Base-by-base conservation (phyloP, 2,888 invertebrate species). In the Sympetrum striolatum region DNA sequence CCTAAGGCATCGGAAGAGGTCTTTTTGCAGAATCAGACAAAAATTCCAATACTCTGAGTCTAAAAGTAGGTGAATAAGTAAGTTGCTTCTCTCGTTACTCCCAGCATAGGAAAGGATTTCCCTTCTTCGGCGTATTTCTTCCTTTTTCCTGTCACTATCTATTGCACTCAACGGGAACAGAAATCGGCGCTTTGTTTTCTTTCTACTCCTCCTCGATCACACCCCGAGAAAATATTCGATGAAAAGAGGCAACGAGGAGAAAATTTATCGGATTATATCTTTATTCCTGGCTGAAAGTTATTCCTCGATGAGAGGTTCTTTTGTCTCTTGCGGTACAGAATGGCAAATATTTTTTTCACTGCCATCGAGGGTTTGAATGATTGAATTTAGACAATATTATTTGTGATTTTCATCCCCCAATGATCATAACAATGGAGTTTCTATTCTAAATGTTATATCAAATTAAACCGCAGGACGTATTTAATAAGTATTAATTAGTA, bases 41-140 rank as follows among this genome's bases (percentile, higher is more conserved):
- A 31, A 58, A 82, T 82, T 82, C 82, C 58, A 82, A 82, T 82
- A 31, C 58, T 60, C 5, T 10, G 82, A 82, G 53, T 58, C 82
- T 82, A 53, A 82, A 82, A 82, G 53, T 82, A 82, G 53, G 82
- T 82, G 82, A 82, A 82, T 82, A 82, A 82, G 58, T 58, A 82
- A 82, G 82, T 82, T 58, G 58, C 53, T 35, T 82, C 82, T n/a
- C 82, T 82, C 82, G 53, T 58, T 53, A 58, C 35, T 35, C 53
- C 35, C 31, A 82, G 58, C 58, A 35, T 35, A 18, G 18, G 35
- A 82, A 82, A 35, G 82, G 35, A 82, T 82, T 82, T 58, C 58
- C 35, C 58, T 82, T 58, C 8, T 37, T 35, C 44, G 44, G 58
- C 35, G 18, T 48, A 58, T 58, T 82, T 35, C 58, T 60, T 53